Evolutionary conservation across 2,797 vertebrate species (phyloP).

Genomic region (Enteromius thamalakanensis): DNA sequence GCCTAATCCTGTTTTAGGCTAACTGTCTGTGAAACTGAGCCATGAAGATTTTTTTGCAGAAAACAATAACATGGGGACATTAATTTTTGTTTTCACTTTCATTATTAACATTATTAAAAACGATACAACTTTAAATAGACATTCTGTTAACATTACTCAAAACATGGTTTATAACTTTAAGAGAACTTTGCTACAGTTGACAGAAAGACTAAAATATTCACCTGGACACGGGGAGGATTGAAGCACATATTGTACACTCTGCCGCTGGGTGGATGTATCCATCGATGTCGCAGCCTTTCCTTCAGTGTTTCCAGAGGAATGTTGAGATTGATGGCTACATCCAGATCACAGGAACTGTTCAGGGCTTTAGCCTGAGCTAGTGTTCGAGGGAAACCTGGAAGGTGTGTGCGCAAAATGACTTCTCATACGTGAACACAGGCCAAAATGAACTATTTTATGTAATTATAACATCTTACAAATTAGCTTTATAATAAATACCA

Average conservation of each 20-base stretch:
- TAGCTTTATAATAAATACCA: background rate
- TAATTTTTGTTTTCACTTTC: background rate
- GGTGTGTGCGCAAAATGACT: background rate
- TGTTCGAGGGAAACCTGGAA: constrained; percentile 89
- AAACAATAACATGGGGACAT: background rate
- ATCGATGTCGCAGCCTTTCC: constrained; percentile 89
- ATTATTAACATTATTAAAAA: background rate
- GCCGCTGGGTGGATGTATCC: constrained; percentile 88
- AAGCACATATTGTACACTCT: constrained; percentile 96
- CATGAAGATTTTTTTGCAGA: background rate
- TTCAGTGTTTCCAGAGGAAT: constrained; percentile 91
- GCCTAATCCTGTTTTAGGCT: too few species aligned
- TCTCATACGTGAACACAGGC: background rate
- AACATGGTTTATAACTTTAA: background rate
- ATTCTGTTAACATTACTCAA: background rate
- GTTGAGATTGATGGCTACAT: constrained; percentile 91
- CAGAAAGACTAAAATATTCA: constrained; percentile 61
- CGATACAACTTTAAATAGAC: background rate
- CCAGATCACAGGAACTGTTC: constrained; percentile 83
- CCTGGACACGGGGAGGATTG: constrained; percentile 87
- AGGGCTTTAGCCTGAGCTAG: constrained; percentile 85
- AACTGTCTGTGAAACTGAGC: too few species aligned
- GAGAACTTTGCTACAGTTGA: background rate
- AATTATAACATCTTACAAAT: background rate
- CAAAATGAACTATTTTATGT: background rate